Base-by-base conservation (phyloP, 2,888 invertebrate species). In the Netelia fuscicornis region DNA sequence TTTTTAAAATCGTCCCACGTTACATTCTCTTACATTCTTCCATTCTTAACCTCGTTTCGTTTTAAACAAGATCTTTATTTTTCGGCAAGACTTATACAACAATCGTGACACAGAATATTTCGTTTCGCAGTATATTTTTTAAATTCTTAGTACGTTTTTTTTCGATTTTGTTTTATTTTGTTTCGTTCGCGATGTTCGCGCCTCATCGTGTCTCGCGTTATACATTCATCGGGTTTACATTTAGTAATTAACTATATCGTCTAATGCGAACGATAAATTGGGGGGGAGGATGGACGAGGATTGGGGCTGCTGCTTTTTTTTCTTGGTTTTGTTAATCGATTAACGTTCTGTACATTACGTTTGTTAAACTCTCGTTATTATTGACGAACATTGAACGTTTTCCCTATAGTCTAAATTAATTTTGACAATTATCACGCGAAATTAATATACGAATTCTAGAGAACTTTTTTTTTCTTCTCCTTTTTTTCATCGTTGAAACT, bases 41-140 rank as follows among this genome's bases (percentile, higher is more conserved):
- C 20, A 13, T 11, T 42, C 42, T 10, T 13, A 13, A 17, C 20
- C n/a, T 67, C 8, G 17, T 20, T 67, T 84, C 68, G 56, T 79
- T 67, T 85, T 81, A 42, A 82, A 86, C 77, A 87, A 75, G 79
- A 62, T 85, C 84, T 85, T 86, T 85, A 84, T 86, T 85, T 86
- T 84, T 83, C 78, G 86, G 77, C 87, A 86, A 86, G 78, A 84
- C 76, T 79, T 62, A 81, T 87, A 86, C 85, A 88, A 86, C 77
- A 74, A 84, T 84, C 67, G 72, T 84, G 48, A 86, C 85, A 88
- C 85, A 79, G 71, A 68, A 82, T 79, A 44, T 71, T 72, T 78
- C 54, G 44, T 79, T 68, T 54, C 42, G n/a, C 9, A n/a, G 9
- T 64, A 52, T 25, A 20, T 52, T 48, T 72, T 67, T 83, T 71